These are phyloP conservation scores for Pollenia labialis DNA, from an alignment of 2,888 invertebrate species.

Conservation along the genomic window DNA sequence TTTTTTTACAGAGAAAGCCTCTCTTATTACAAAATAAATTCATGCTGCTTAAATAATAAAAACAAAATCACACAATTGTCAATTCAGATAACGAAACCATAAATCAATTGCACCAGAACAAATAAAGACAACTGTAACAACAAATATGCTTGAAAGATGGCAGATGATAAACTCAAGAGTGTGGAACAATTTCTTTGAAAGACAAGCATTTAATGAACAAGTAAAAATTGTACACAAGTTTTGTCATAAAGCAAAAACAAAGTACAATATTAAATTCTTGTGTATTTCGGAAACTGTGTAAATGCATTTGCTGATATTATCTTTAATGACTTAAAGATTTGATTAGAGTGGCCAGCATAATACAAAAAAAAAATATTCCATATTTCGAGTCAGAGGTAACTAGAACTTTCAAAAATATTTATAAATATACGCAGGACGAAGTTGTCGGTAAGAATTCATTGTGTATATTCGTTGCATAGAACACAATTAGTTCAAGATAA, in stretches of 20 bases:
- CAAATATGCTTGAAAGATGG: slow-evolving; percentile 3
- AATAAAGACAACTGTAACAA: slow-evolving; percentile 5
- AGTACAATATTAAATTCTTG: no score
- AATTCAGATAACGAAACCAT: slow-evolving; percentile 27
- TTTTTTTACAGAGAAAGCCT: background rate
- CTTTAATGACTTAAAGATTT: background rate
- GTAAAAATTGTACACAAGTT: background rate
- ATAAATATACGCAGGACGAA: no score
- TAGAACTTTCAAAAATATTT: no score
- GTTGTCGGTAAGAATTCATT: no score
- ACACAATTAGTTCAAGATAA: no score
- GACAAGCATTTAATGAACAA: background rate
- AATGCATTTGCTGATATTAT: no score
- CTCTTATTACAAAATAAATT: slow-evolving; percentile 22
- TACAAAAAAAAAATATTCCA: no score
- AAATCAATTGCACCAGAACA: slow-evolving; percentile 32
- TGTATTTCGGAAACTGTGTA: no score
- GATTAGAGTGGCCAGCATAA: background rate
- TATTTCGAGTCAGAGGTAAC: no score
- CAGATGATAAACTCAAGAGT: background rate
- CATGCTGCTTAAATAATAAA: background rate
- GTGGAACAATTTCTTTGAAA: background rate
- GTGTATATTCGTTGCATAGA: no score
- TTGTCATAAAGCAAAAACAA: background rate
- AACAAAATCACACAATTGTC: slow-evolving; percentile 14